phyloP scores from a whole-genome alignment of 2,113 vertebrate species.

The Zosterops japonicus region DNA sequence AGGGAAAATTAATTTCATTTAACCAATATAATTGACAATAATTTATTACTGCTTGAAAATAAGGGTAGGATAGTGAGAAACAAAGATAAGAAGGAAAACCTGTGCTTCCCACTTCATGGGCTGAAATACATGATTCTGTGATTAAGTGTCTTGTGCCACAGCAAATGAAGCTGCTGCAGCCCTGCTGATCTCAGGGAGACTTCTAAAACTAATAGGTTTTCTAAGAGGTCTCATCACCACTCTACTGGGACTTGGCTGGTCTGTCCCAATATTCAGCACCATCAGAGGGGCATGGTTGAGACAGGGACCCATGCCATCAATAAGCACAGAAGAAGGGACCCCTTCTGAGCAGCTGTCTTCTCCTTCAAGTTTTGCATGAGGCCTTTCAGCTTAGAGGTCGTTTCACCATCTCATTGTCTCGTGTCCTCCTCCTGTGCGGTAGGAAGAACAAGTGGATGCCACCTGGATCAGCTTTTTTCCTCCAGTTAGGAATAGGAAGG shows the following conservation, averaged over 20 bases:
- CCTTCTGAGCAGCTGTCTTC: not conserved
- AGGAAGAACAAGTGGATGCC: not conserved
- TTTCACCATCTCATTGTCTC: not conserved
- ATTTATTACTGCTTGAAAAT: not conserved
- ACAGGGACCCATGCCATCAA: too few relatives aligned
- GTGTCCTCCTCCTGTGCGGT: not conserved
- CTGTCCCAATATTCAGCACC: not conserved
- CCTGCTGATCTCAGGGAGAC: not conserved
- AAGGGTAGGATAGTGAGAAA: not conserved
- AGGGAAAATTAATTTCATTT: not conserved
- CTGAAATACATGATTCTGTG: not conserved
- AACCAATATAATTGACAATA: not conserved
- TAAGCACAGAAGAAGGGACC: not conserved
- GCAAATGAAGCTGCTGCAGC: not conserved
- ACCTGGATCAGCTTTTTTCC: not conserved
- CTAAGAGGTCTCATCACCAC: not conserved
- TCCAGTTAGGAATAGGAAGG: not conserved
- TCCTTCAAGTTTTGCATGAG: not conserved
- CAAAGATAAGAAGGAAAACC: not conserved
- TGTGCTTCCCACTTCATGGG: not conserved
- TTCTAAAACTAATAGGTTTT: too few relatives aligned
- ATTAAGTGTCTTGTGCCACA: fast-evolving
- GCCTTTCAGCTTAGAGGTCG: not conserved
- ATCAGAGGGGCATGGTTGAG: not conserved
- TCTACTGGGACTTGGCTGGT: not conserved